Percentiles rank a stretch among this genome's conserved stretches.
Conservation (phyloP, 2,888 invertebrate genomes). For the Xestia ashworthii region DNA sequence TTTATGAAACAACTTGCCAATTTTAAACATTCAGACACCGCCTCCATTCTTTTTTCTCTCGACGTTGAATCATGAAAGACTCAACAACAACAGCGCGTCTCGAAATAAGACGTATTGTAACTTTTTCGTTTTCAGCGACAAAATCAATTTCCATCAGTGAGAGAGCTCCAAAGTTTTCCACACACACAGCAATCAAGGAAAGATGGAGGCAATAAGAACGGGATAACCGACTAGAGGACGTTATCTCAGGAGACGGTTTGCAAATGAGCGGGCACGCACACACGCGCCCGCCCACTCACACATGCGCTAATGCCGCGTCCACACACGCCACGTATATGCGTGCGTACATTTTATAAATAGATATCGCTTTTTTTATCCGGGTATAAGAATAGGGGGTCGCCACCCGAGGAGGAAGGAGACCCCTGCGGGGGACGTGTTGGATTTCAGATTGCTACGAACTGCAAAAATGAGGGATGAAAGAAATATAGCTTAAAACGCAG, state of each 20-base stretch:
- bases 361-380: conserved; percentile 91
- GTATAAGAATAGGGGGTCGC: conserved; percentile 89
- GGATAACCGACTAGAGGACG: conserved; percentile 89
- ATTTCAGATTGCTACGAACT: conserved; percentile 91
- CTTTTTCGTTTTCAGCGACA: conserved; percentile 83
- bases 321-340: conserved; percentile 84
- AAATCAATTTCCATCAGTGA: conserved; percentile 87
- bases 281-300: conserved; percentile 72
- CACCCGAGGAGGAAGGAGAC: conserved; percentile 84
- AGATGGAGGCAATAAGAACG: conserved; percentile 89
- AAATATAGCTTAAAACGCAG: conserved; percentile 92
- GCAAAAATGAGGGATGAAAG: conserved; percentile 92
- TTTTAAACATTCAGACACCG: conserved; percentile 46
- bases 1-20: conserved; percentile 46
- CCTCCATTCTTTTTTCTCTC: conserved; percentile 40
- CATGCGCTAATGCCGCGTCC: conserved; percentile 84
- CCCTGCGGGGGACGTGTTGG: conserved; percentile 90
- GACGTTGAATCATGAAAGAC: conserved; percentile 45
- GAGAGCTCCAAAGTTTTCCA: conserved; percentile 86
- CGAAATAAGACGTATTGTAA: conserved; percentile 81
- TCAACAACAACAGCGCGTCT: conserved; percentile 68
- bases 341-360: conserved; percentile 90
- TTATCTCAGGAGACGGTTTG: conserved; percentile 91
- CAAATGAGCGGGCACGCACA: conserved; percentile 89
- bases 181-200: conserved; percentile 88